phyloP scores from a whole-genome alignment of 1,140 invertebrate species.

The Euborellia annulipes region DNA sequence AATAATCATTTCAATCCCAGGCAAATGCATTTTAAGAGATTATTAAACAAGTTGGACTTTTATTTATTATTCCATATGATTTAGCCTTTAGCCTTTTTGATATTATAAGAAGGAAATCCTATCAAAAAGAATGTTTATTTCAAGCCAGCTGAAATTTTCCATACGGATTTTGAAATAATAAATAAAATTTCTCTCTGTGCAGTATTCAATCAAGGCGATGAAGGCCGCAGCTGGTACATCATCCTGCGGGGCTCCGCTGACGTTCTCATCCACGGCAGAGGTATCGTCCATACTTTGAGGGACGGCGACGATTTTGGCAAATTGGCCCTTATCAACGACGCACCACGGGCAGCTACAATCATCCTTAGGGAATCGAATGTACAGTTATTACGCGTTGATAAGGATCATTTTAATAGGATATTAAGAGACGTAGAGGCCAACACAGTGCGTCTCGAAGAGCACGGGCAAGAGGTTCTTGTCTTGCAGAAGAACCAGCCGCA shows the following conservation, averaged over 20 bases:
- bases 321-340: slow-evolving; percentile 72
- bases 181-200: slow-evolving; percentile 17
- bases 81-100: neutral
- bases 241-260: slow-evolving; percentile 70
- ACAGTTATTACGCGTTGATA: slow-evolving; percentile 72
- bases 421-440: slow-evolving; percentile 74
- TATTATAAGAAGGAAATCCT: neutral
- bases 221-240: slow-evolving; percentile 76
- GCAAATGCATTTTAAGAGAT: neutral
- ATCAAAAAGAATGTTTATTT: neutral
- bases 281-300: slow-evolving; percentile 62
- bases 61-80: neutral
- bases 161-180: neutral
- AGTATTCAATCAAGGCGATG: slow-evolving; percentile 82
- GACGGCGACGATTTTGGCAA: slow-evolving; percentile 84
- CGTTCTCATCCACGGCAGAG: slow-evolving; percentile 74
- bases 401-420: slow-evolving; percentile 75
- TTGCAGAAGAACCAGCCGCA: slow-evolving; percentile 51
- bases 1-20: neutral
- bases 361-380: slow-evolving; percentile 68
- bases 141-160: too few relatives aligned
- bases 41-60: neutral
- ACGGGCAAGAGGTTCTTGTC: slow-evolving; percentile 71
- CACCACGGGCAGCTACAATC: slow-evolving; percentile 72
- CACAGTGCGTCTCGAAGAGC: slow-evolving; percentile 71